Conservation (phyloP, 2,888 invertebrate genomes). For the Sesia bembeciformis region DNA sequence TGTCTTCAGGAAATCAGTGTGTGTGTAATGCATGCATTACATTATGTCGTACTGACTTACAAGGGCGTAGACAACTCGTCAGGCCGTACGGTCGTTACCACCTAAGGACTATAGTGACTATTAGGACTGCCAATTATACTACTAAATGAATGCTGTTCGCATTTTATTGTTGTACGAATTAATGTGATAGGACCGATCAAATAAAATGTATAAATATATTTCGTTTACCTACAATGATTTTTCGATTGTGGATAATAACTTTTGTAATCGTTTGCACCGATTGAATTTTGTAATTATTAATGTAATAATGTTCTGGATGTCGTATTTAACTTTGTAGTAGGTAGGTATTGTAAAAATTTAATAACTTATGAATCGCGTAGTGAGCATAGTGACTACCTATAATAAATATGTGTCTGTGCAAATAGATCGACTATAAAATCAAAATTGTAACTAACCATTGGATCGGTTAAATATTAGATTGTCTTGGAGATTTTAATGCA, state of each 20-base stretch:
- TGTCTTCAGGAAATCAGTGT: too few species aligned
- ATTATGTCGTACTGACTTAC: too few species aligned
- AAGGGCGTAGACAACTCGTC: too few species aligned
- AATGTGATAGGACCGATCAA: constrained; percentile 56
- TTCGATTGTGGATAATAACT: constrained; percentile 41
- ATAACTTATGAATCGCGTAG: constrained; percentile 62
- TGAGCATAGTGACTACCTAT: constrained; percentile 46
- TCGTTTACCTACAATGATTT: constrained; percentile 37
- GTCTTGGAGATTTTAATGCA: constrained; percentile 43
- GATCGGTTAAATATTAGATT: constrained; percentile 36
- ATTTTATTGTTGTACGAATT: constrained; percentile 57
- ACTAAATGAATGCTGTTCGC: constrained; percentile 48
- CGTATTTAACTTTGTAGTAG: constrained; percentile 66
- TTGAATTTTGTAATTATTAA: constrained; percentile 69
- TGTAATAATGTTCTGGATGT: constrained; percentile 69
- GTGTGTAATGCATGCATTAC: too few species aligned
- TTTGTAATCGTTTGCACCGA: constrained; percentile 67
- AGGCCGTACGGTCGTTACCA: constrained; percentile 11
- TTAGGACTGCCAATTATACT: constrained; percentile 61
- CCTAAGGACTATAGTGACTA: constrained; percentile 36
- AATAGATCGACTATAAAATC: constrained; percentile 45
- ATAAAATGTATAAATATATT: constrained; percentile 43
- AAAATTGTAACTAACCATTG: constrained; percentile 35
- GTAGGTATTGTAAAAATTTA: constrained; percentile 64
- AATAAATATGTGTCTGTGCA: constrained; percentile 62